These are phyloP conservation scores for Spilarctia lutea DNA, from an alignment of 2,888 invertebrate species.

Conservation along the genomic window DNA sequence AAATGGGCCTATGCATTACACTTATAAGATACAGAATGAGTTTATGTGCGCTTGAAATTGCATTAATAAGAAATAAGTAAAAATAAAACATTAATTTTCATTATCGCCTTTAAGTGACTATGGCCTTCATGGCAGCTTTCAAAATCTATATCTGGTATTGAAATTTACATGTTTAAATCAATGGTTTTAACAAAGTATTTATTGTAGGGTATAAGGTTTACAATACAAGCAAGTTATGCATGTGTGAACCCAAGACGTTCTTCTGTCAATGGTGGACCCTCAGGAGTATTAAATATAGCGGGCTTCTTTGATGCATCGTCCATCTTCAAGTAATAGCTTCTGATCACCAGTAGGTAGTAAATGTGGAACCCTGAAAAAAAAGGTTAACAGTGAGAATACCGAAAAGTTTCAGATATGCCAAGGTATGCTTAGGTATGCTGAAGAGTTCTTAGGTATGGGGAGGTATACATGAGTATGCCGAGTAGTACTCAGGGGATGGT, in stretches of 20 bases:
- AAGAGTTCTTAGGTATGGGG: too few species aligned
- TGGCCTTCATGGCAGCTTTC: neutral
- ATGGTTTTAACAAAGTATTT: neutral
- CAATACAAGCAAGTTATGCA: neutral
- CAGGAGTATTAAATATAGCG: neutral
- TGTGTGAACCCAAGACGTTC: neutral
- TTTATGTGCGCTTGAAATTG: too few species aligned
- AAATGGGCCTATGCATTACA: too few species aligned
- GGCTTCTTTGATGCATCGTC: neutral
- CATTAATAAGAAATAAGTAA: too few species aligned
- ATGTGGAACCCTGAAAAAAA: neutral
- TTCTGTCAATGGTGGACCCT: neutral
- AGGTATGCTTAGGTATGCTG: too few species aligned
- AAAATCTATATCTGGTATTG: neutral
- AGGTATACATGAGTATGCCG: too few species aligned
- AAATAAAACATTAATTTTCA: too few species aligned
- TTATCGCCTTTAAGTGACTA: neutral
- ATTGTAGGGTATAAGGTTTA: neutral
- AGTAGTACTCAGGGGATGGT: too few species aligned
- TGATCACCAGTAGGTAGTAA: conserved; percentile 10
- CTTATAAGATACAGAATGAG: too few species aligned
- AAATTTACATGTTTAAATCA: neutral
- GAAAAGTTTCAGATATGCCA: too few species aligned
- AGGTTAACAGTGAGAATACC: too few species aligned
- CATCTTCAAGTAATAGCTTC: conserved; percentile 17